Evolutionary conservation across 2,113 vertebrate species (phyloP), one percentile per base, ranked within the genome.

Genomic region (Eptesicus fuscus): DNA sequence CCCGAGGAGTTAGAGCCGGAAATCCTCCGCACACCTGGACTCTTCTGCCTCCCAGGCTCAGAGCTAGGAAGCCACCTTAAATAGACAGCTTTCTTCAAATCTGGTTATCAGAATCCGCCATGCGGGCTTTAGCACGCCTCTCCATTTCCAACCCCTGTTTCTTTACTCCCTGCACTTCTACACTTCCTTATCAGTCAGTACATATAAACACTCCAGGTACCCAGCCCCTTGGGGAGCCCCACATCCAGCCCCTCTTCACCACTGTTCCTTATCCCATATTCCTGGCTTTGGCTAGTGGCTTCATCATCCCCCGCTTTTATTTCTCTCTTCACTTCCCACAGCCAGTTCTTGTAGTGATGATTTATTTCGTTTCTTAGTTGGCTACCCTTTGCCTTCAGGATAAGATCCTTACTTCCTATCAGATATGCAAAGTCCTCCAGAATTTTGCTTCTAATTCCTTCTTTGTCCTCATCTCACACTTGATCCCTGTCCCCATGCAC

Each of bases 11-110:
- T 51, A 35, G 59, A 88, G 83, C 80, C 90, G 91, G 76, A 86
- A 28, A 51, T 70, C 59, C 11, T 2, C 9, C 77, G 63, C 53
- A 47, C 91, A 95, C 92, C 95, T 96, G 95, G 25, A 53, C 49
- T 65, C 82, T 28, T n/a, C 22, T 6, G 4, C 35, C 59, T 40
- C 20, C 40, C 30, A 77, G 80, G n/a, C 88, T 59, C 44, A 22
- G 44, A 78, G 40, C 20, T 40, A 73, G 49, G 82, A 74, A 91
- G 56, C 71, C 47, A 30, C 49, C 32, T 49, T 69, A 14, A 51
- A 70, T 35, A 74, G 69, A 79, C 73, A 69, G 18, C 42, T 61
- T 88, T 51, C 91, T 94, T 37, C 49, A 85, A 9, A 23, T 47
- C 80, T 56, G 11, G 10, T 74, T 49, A 6, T 37, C 82, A 44